Evolutionary conservation across 1,140 invertebrate species (phyloP).

Genomic region (Scaptodrosophila lebanonensis): DNA sequence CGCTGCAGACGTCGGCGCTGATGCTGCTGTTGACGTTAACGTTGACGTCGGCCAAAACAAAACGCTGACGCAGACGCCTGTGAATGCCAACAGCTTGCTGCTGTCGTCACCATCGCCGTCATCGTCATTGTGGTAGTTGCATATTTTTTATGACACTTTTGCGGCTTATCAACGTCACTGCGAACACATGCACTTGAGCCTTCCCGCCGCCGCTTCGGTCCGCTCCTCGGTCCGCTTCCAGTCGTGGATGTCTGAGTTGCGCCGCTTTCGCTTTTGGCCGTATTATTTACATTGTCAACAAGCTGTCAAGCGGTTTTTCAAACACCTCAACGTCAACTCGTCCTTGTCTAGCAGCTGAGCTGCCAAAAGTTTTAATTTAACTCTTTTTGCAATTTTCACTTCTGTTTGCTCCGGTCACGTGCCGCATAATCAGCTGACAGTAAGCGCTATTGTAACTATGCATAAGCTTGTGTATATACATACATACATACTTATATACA

Average conservation of each 20-base stretch:
- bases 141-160: slow-evolving; percentile 74
- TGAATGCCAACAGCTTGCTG: slow-evolving; percentile 32
- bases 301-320: slow-evolving; percentile 60
- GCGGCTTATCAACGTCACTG: slow-evolving; percentile 69
- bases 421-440: too few relatives aligned
- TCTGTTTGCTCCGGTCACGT: too few relatives aligned
- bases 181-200: slow-evolving; percentile 66
- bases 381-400: slow-evolving; percentile 15
- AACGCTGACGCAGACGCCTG: slow-evolving; percentile 61
- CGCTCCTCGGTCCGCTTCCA: background rate
- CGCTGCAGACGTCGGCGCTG: too few relatives aligned
- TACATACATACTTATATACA: too few relatives aligned
- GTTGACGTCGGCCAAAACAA: slow-evolving; percentile 55
- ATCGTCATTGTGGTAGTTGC: slow-evolving; percentile 51
- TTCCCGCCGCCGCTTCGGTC: slow-evolving; percentile 17
- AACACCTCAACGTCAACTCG: slow-evolving; percentile 31
- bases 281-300: slow-evolving; percentile 73
- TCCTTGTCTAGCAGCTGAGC: too few relatives aligned
- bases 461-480: too few relatives aligned
- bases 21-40: background rate
- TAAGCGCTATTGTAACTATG: too few relatives aligned
- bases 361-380: slow-evolving; percentile 30
- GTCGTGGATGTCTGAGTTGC: background rate
- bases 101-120: background rate
- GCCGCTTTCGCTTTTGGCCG: slow-evolving; percentile 13